Conservation (phyloP, 2,113 vertebrate species). For the Speoplatyrhinus poulsoni region DNA sequence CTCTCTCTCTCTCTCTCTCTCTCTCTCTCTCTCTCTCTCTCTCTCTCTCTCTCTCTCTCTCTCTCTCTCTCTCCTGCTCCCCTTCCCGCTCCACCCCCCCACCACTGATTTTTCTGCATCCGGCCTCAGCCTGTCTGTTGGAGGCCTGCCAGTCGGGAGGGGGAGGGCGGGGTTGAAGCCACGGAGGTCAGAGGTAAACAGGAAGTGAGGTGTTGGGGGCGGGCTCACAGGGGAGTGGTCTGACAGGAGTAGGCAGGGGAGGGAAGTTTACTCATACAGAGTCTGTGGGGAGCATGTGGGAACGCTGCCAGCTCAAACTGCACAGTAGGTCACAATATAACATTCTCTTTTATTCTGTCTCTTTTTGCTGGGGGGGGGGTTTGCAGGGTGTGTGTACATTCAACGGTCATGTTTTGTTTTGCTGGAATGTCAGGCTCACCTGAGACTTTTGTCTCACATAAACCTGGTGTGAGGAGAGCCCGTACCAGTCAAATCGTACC, state of each 20-base stretch:
- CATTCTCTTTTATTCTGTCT: conserved; percentile 53
- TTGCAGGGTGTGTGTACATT: conserved; percentile 15
- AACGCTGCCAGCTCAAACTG: conserved; percentile 69
- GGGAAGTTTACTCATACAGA: conserved; percentile 70
- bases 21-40: conserved; percentile 51
- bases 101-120: conserved; percentile 34
- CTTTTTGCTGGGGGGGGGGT: conserved; percentile 7
- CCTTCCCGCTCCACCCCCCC: conserved; percentile 33
- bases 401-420: conserved; percentile 34
- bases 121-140: conserved; percentile 37
- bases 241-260: conserved; percentile 59
- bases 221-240: conserved; percentile 35
- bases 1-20: conserved; percentile 32
- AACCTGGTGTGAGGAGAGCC: too few relatives aligned
- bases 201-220: conserved; percentile 78
- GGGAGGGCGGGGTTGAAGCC: conserved; percentile 28
- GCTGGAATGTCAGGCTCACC: conserved; percentile 52
- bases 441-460: too few relatives aligned
- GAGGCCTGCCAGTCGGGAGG: conserved; percentile 58
- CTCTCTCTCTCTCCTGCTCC: conserved; percentile 10
- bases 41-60: conserved; percentile 70
- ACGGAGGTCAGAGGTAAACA: conserved; percentile 78
- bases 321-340: conserved; percentile 78
- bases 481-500: too few relatives aligned
- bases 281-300: conserved; percentile 67